Conservation (phyloP, 1,140 invertebrate species). For the Rhynchophorus ferrugineus region DNA sequence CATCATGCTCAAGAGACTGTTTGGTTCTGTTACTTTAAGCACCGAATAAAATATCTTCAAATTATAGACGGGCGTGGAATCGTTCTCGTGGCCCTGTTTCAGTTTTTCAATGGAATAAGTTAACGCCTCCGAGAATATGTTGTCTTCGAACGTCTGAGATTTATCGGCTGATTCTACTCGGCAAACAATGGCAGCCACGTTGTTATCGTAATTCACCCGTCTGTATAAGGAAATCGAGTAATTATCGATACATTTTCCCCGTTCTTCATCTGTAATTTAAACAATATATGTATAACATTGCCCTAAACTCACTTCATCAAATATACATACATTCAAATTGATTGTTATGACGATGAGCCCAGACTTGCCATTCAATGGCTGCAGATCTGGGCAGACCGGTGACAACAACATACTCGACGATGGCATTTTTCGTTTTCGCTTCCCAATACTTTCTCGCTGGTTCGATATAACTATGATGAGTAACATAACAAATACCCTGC, state of each 20-base stretch:
- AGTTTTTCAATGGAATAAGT: constrained; percentile 67
- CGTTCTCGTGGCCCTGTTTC: constrained; percentile 54
- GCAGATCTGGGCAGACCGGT: constrained; percentile 68
- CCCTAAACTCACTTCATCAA: neutral
- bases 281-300: constrained; percentile 36
- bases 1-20: constrained; percentile 47
- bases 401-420: constrained; percentile 80
- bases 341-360: constrained; percentile 78
- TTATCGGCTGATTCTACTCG: constrained; percentile 56
- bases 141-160: constrained; percentile 46
- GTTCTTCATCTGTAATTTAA: constrained; percentile 87
- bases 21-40: constrained; percentile 47
- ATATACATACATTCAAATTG: constrained; percentile 71
- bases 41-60: constrained; percentile 70
- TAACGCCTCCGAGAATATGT: constrained; percentile 58
- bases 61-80: constrained; percentile 53
- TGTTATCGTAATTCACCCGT: constrained; percentile 82
- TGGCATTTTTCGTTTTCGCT: constrained; percentile 75
- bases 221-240: constrained; percentile 72
- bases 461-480: constrained; percentile 57
- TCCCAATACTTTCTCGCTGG: constrained; percentile 73
- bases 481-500: constrained; percentile 75
- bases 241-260: constrained; percentile 71
- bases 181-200: constrained; percentile 75
- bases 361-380: constrained; percentile 87